Evolutionary conservation across 2,113 vertebrate genomes (phyloP), one percentile per base, ranked within the genome.

Genomic region (Sula dactylatra): DNA sequence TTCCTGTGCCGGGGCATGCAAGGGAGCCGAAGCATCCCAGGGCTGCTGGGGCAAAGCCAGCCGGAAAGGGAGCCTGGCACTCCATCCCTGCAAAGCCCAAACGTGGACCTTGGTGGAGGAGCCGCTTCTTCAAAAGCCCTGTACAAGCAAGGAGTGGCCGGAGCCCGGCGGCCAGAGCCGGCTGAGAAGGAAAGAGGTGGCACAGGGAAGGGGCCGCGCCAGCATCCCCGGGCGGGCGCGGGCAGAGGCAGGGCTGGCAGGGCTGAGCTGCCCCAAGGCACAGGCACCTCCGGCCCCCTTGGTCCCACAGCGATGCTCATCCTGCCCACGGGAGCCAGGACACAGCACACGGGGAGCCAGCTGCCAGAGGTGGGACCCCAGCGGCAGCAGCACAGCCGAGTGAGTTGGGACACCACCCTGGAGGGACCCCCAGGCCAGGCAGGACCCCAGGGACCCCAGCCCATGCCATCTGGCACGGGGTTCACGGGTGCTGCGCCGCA

Each of bases 361-460:
- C 44, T 55, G 49, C 31, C 16, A 7, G 58, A 81, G 54, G 6
- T 34, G 82, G 44, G 15, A 55, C 11, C 54, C 24, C 70, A 54
- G 21, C 7, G 0, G 36, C 49, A n/a, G 56, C 19, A 78, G 7
- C 0, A 0, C 67, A 89, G 45, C 55, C 3, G 1, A 0, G 27
- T 5, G n/a, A 45, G 55, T 1, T 1, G 2, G 6, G 36, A 49
- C 9, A 74, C 6, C 73, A 36, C 27, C 19, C 1, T 13, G 38
- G 40, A 65, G 42, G 17, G 29, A 50, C 15, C 29, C 70, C n/a
- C 44, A 34, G 50, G 54, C 42, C 77, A 77, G 29, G 58, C 21
- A 64, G 58, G 6, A 25, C 69, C 67, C 15, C 4, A 0, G 55
- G 20, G 42, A 82, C 61, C 52, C 82, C 62, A 67, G 24, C 7